Evolutionary conservation across 2,888 invertebrate species (phyloP).

Genomic region (Apamea anceps): DNA sequence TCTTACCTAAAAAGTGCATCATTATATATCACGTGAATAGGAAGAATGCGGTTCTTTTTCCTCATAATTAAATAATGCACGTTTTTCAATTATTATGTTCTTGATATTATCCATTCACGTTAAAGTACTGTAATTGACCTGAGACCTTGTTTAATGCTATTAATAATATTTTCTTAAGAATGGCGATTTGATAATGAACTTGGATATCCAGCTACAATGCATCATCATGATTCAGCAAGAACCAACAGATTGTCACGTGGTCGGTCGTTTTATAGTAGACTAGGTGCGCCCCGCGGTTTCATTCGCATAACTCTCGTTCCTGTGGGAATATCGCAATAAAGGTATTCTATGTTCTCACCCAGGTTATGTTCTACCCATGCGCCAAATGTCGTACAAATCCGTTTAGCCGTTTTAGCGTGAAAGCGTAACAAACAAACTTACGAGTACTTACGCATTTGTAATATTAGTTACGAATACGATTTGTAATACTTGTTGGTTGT

Average conservation of each 20-base stretch:
- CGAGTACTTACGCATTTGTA: neutral
- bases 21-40: neutral
- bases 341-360: neutral
- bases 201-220: neutral
- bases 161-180: conserved; percentile 35
- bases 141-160: conserved; percentile 18
- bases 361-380: neutral
- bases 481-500: neutral
- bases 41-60: neutral
- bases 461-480: neutral
- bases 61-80: neutral
- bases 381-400: neutral
- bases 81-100: conserved; percentile 4
- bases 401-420: neutral
- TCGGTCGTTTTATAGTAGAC: neutral
- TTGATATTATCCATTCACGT: conserved; percentile 3
- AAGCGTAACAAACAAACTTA: neutral
- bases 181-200: conserved; percentile 1
- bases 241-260: neutral
- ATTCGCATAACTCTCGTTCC: too few relatives aligned
- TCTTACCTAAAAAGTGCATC: neutral
- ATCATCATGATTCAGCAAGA: conserved; percentile 29
- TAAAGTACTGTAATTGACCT: conserved; percentile 24
- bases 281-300: neutral
- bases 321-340: neutral